A percentile compares a stretch with the other conserved stretches of the same genome.
These are phyloP conservation scores for Enteromius trimaculatus DNA, from an alignment of 2,797 vertebrate species.

Conservation along the genomic window DNA sequence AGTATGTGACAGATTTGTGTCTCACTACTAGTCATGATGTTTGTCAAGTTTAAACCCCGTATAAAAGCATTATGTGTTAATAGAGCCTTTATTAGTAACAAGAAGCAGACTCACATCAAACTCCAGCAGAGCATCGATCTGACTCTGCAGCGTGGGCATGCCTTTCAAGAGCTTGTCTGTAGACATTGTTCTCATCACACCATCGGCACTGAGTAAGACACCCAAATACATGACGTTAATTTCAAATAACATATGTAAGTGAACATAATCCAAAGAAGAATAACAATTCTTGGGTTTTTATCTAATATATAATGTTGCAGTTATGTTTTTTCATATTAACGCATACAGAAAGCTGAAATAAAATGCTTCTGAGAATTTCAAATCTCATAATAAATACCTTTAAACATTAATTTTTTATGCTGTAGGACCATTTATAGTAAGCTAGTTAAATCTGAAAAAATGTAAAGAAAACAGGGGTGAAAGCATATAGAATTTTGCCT, in stretches of 20 bases:
- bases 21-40: not conserved
- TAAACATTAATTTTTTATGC: not conserved
- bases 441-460: not conserved
- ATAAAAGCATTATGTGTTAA: not conserved
- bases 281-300: not conserved
- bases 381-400: not conserved
- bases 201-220: conserved; percentile 84
- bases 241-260: not conserved
- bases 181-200: conserved; percentile 95
- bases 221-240: conserved; percentile 6
- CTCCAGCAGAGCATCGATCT: conserved; percentile 96
- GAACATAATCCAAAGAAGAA: not conserved
- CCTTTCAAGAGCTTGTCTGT: conserved; percentile 97
- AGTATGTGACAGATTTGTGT: conserved; percentile 5
- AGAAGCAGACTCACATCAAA: conserved; percentile 87
- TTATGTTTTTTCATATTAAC: not conserved
- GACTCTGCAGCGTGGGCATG: conserved; percentile 95
- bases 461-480: not conserved
- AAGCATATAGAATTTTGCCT: not conserved
- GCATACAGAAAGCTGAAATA: not conserved
- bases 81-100: not conserved
- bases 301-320: not conserved
- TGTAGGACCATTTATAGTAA: not conserved
- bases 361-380: not conserved
- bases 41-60: not conserved